Base-by-base conservation (phyloP, 2,113 vertebrate genomes). In the Poicephalus meyeri region DNA sequence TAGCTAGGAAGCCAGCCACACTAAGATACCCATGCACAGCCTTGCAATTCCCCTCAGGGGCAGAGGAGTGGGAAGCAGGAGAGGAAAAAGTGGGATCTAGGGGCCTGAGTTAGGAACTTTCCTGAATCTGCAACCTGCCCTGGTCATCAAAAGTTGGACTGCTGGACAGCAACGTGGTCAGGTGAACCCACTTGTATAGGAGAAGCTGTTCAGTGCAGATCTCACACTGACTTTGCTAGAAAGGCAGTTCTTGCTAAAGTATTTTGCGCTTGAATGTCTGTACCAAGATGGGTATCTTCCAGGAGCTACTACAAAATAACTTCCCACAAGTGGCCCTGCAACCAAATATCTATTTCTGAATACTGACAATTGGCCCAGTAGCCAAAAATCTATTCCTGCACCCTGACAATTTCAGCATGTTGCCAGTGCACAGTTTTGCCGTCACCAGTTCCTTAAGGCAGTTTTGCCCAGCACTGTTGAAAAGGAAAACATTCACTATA, bases 401-500 rank as follows among this genome's bases (percentile, higher is more conserved):
- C 56, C 44, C 90, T 68, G 66, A 82, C 37, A 41, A 16, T 23
- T 53, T 47, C 55, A 76, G 17, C 13, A 16, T 65, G 28, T 20
- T 87, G 76, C 78, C 88, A 85, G 50, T 28, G 10, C 77, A 49
- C 44, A 31, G 65, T 77, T 91, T 89, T 35, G 13, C 82, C 63
- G 24, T 68, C 70, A 73, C 76, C 3, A 0, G 42, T 74, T 94
- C 74, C 71, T 77, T 53, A 14, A 90, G 71, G 82, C 68, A 9
- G 31, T 88, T 91, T 94, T 95, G 69, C 84, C 64, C 86, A 56
- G 76, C 10, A 5, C 58, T 74, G 55, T 73, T 85, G 90, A 60
- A 88, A 96, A 95, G 84, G 49, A 86, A 95, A 91, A 80, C 11
- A 42, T 78, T 88, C 42, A 9, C 17, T 41, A 17, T 85, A 88